A percentile compares a stretch with the other conserved stretches of the same genome.
These are phyloP conservation scores for Spinus olivaceus DNA, from an alignment of 2,797 vertebrate species.

Conservation along the genomic window DNA sequence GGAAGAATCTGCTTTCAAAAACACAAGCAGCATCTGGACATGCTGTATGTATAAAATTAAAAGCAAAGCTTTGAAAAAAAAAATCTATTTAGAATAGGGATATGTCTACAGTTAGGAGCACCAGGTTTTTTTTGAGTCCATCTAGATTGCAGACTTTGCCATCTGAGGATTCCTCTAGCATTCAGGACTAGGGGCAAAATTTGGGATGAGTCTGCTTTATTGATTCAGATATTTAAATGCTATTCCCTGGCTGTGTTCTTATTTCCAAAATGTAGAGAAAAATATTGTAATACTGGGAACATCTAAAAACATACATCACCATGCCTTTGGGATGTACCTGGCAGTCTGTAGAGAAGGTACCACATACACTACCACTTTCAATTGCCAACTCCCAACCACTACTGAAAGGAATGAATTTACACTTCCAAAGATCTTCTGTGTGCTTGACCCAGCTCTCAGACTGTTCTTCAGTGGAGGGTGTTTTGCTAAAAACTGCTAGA, in stretches of 20 bases:
- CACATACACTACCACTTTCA: neutral
- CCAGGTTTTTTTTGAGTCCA: neutral
- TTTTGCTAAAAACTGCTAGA: neutral
- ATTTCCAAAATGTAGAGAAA: neutral
- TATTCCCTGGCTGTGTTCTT: neutral
- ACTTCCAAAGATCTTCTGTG: neutral
- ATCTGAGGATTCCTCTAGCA: neutral
- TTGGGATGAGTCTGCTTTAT: neutral
- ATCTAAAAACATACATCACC: neutral
- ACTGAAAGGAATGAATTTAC: neutral
- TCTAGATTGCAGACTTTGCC: neutral
- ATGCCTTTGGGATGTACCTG: neutral
- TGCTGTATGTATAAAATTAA: slow-evolving; percentile 30
- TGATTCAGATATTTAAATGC: neutral
- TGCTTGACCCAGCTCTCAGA: neutral
- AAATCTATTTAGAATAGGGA: neutral
- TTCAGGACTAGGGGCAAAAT: neutral
- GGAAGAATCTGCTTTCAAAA: slow-evolving; percentile 19
- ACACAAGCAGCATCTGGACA: neutral
- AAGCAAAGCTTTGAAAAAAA: slow-evolving; percentile 12
- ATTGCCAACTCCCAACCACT: neutral
- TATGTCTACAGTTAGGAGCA: neutral
- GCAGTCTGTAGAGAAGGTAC: neutral
- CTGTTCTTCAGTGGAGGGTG: neutral
- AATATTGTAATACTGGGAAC: rapidly evolving